Base-by-base conservation (phyloP, 2,113 vertebrate genomes). In the Lophochroa leadbeateri region DNA sequence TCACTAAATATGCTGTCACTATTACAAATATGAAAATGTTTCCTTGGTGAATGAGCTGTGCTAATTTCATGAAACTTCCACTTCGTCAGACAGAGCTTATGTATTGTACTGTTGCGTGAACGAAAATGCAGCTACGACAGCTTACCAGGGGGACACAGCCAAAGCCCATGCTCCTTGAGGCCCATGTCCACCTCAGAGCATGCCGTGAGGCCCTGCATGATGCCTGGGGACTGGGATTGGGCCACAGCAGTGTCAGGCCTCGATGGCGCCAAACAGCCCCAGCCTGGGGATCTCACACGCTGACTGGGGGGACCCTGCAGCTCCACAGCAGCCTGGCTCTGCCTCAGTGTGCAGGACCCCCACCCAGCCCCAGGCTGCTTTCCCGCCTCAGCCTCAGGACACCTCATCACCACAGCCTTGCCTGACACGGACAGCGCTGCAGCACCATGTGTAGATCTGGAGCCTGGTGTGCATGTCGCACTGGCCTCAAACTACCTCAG, bases 131-230 rank as follows among this genome's bases (percentile, higher is more conserved):
- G 43, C 53, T 78, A 6, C 33, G 39, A 1, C 41, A 74, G 21
- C 29, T 70, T 18, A 18, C 15, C 0, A 41, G 0, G n/a, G 46
- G 17, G 3, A 13, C 50, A 28, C 23, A 4, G 5, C 12, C 44
- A 11, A 2, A 19, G 7, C 31, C 50, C 6, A 0, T 1, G 1
- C 20, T 46, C 39, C 35, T 31, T 0, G 0, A 33, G 11, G 25
- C 52, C 60, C 8, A 19, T 0, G 1, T 11, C 5, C 31, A 20
- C 19, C 60, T 41, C 41, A 1, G 41, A 52, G 43, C 23, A 11
- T 0, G 0, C 17, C 9, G 0, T 1, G 35, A 35, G 49, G 17
- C 20, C 35, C 60, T 18, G 28, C 0, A 1, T 55, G 39, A 13
- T 1, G 1, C 43, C 21, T 3, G 1, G 1, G 52, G 4, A 2